Evolutionary conservation across 2,797 vertebrate genomes (phyloP).

Genomic region (Periparus ater): DNA sequence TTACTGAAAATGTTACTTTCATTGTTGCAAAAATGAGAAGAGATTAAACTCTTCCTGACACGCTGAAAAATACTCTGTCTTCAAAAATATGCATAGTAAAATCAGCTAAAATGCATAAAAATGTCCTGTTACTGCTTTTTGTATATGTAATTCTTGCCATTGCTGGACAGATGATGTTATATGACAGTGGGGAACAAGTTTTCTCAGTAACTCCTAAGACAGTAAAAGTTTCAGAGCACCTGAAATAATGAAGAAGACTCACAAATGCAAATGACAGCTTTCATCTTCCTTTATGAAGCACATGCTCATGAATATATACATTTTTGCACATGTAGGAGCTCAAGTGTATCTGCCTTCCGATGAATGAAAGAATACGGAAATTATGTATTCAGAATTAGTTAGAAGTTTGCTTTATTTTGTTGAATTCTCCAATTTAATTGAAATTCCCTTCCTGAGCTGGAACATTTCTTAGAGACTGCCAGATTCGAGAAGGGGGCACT

Average conservation of each 20-base stretch:
- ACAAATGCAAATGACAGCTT: slow-evolving; percentile 39
- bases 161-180: neutral
- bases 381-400: slow-evolving; percentile 19
- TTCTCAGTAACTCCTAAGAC: neutral
- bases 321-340: slow-evolving; percentile 36
- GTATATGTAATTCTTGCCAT: neutral
- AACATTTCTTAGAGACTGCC: neutral
- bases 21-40: neutral
- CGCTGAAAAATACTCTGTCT: neutral
- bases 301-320: slow-evolving; percentile 54
- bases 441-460: slow-evolving; percentile 10
- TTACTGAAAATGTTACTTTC: neutral
- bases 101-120: neutral
- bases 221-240: slow-evolving; percentile 18
- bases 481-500: neutral
- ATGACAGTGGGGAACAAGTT: neutral
- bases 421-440: slow-evolving; percentile 22
- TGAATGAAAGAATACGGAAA: slow-evolving; percentile 26
- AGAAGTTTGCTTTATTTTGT: slow-evolving; percentile 6
- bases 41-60: neutral
- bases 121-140: neutral
- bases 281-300: slow-evolving; percentile 52
- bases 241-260: slow-evolving; percentile 28
- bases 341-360: slow-evolving; percentile 10
- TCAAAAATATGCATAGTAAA: neutral